Base-by-base conservation (phyloP, 2,113 vertebrate species). In the Eulacestoma nigropectus region DNA sequence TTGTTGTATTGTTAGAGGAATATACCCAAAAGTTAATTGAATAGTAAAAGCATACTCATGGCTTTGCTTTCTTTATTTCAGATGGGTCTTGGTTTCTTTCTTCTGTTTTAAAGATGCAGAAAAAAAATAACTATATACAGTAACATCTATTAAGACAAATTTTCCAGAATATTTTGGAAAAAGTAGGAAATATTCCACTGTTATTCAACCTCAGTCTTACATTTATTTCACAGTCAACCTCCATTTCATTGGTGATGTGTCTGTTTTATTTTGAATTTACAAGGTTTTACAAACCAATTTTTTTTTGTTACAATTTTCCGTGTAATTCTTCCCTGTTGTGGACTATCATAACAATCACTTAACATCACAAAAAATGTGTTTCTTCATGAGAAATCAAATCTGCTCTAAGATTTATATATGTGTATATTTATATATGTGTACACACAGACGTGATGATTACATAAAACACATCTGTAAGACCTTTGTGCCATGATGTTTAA, bases 391-490 rank as follows among this genome's bases (percentile, higher is more conserved):
- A 80, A 88, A 70, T 47, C 1, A 78, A 62, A 69, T 60, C 29
- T 90, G 4, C 30, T 90, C n/a, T 44, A 39, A 79, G 4, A 35
- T 35, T 15, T 16, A 25, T n/a, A 21, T 21, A 23, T 39, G 42
- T 44, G 9, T 21, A 32, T 5, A 15, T 6, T 42, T 5, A 27
- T 2, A 11, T 1, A 13, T 1, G 14, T 3, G 19, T 3, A 37
- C 3, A 33, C 7, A 9, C 1, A 21, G 9, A 72, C 35, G 14
- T 39, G 39, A 52, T 33, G 8, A 2, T 57, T 55, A 33, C 9
- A 37, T 26, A 44, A 75, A 84, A 32, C 0, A 41, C 8, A 56
- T 13, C 7, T 37, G 2, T 46, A 56, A 70, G 23, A 46, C 13
- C 12, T 80, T 59, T 62, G 8, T 47, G 13, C 3, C 13, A 53